phyloP scores from a whole-genome alignment of 2,888 invertebrate genomes.

The Drosophila merina region DNA sequence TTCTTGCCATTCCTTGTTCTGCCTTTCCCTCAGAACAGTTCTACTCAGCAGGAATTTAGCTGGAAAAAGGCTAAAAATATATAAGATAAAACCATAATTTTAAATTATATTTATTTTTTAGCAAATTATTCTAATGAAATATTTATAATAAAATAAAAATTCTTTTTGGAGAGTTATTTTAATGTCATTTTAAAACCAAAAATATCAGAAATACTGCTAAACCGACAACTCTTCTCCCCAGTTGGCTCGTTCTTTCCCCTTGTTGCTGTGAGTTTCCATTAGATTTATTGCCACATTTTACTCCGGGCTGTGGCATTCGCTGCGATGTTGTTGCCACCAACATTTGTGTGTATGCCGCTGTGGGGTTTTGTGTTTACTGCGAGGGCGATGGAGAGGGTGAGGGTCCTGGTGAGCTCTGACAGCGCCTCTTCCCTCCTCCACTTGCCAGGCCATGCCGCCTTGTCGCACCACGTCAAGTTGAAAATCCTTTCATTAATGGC shows the following conservation, averaged over 20 bases:
- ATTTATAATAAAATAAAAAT: too few species aligned
- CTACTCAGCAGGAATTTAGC: conserved; percentile 7
- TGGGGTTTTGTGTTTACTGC: conserved; percentile 31
- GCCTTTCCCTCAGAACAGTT: conserved; percentile 3
- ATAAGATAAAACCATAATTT: too few species aligned
- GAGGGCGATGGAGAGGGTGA: conserved; percentile 27
- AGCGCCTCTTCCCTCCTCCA: conserved; percentile 45
- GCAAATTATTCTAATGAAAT: too few species aligned
- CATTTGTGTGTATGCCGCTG: conserved; percentile 51
- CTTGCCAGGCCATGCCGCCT: conserved; percentile 48
- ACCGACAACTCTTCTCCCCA: conserved; percentile 9
- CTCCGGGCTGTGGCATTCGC: conserved; percentile 53
- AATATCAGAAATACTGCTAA: not conserved
- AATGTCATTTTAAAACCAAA: not conserved
- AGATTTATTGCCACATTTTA: conserved; percentile 82
- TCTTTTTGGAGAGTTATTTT: too few species aligned
- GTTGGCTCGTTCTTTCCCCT: conserved; percentile 27
- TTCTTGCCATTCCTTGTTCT: conserved; percentile 40
- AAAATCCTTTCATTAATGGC: conserved; percentile 81
- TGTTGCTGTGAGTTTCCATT: conserved; percentile 68
- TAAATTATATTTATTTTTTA: too few species aligned
- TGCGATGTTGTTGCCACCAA: conserved; percentile 45
- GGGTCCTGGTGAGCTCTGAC: conserved; percentile 17
- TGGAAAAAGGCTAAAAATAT: not conserved
- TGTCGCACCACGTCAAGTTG: conserved; percentile 61